These are phyloP conservation scores for Brachionus rotundiformis DNA, from an alignment of 1,140 invertebrate species.

Conservation along the genomic window DNA sequence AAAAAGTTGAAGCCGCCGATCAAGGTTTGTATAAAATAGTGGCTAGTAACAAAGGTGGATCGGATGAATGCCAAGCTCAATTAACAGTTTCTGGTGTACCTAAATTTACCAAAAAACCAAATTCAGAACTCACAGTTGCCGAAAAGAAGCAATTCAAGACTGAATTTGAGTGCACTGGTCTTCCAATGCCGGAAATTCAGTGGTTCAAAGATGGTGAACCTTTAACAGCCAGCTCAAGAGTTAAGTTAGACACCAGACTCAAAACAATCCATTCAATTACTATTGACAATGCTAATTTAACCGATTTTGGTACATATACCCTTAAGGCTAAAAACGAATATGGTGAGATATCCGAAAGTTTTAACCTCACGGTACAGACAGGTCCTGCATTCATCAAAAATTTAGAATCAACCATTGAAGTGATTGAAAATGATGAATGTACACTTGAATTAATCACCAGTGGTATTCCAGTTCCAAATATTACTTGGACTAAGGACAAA, in stretches of 20 bases:
- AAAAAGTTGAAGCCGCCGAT: slow-evolving; percentile 66
- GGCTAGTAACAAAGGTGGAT: slow-evolving; percentile 90
- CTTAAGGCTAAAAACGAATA: slow-evolving; percentile 81
- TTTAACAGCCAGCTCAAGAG: not conserved
- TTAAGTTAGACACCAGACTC: slow-evolving; percentile 8
- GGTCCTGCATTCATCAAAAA: not conserved
- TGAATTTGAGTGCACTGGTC: slow-evolving; percentile 32
- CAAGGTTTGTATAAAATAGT: slow-evolving; percentile 96
- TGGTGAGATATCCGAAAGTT: slow-evolving; percentile 63
- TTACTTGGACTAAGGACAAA: not conserved
- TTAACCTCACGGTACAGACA: not conserved
- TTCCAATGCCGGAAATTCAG: not conserved
- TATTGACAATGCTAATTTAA: slow-evolving; percentile 77
- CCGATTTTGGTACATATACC: slow-evolving; percentile 81
- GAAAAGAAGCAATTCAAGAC: slow-evolving; percentile 42
- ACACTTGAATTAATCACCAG: not conserved
- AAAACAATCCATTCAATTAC: slow-evolving; percentile 54
- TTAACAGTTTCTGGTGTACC: slow-evolving; percentile 64
- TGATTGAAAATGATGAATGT: slow-evolving; percentile 12
- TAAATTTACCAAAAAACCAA: not conserved
- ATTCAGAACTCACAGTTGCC: not conserved
- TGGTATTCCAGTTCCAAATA: slow-evolving; percentile 22
- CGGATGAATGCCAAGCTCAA: slow-evolving; percentile 86
- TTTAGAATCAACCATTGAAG: not conserved
- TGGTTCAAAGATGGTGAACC: slow-evolving; percentile 35